These are phyloP conservation scores for Tethya wilhelma DNA, from an alignment of 37 sponge, comb jelly and placozoan genomes.

Conservation along the genomic window DNA sequence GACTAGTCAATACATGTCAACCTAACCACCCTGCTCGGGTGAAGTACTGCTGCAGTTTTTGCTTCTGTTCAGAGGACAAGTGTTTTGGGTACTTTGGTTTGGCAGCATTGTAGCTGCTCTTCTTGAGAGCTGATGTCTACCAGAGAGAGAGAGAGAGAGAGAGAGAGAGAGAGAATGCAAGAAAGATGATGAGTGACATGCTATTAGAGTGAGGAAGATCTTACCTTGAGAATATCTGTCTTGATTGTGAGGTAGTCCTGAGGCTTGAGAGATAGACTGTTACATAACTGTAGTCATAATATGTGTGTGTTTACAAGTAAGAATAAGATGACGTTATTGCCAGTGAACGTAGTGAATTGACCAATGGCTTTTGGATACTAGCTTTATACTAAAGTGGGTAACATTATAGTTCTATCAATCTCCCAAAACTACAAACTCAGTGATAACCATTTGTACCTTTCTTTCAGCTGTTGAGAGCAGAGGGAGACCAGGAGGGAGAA, in stretches of 20 bases:
- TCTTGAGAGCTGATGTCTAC: constrained; percentile 59
- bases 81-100: constrained; percentile 43
- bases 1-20: too few species aligned
- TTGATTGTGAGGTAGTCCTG: constrained; percentile 48
- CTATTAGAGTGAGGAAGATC: not conserved
- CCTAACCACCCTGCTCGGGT: constrained; percentile 49
- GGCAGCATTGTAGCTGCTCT: constrained; percentile 37
- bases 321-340: too few species aligned
- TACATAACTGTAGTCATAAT: constrained; percentile 10
- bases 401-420: too few species aligned
- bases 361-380: too few species aligned
- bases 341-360: too few species aligned
- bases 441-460: constrained; percentile 41
- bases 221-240: constrained; percentile 64
- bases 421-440: too few species aligned
- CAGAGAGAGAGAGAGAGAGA: not conserved
- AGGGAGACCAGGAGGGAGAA: constrained; percentile 11
- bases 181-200: not conserved
- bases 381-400: too few species aligned
- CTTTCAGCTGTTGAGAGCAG: constrained; percentile 58
- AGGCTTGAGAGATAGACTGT: constrained; percentile 27
- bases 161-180: not conserved
- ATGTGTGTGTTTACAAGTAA: not conserved
- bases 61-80: constrained; percentile 49
- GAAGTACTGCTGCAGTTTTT: constrained; percentile 39